These are phyloP conservation scores for Melanerpes formicivorus DNA, from an alignment of 2,113 vertebrate genomes.

Conservation along the genomic window DNA sequence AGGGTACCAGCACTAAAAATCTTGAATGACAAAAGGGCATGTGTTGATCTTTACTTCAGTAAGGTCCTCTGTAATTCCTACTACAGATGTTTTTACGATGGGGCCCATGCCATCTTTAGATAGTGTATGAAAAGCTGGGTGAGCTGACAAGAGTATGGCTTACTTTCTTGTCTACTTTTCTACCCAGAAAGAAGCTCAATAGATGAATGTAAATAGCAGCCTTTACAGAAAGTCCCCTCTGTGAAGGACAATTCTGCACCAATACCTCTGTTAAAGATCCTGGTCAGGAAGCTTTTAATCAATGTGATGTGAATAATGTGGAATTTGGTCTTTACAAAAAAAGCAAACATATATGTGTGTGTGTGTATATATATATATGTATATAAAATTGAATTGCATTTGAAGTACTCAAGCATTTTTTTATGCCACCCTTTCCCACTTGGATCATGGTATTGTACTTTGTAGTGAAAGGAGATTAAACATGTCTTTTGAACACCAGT, in stretches of 20 bases:
- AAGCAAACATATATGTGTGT: neutral
- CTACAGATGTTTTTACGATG: neutral
- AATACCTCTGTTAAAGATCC: neutral
- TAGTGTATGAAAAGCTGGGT: neutral
- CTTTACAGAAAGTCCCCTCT: neutral
- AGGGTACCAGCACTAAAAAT: neutral
- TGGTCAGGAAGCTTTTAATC: slow-evolving; percentile 38
- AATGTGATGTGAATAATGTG: neutral
- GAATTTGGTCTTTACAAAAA: slow-evolving; percentile 4
- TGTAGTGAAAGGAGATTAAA: slow-evolving; percentile 17
- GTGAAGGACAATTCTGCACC: slow-evolving; percentile 20
- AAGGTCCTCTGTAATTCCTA: neutral
- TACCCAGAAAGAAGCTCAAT: neutral
- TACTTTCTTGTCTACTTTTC: neutral
- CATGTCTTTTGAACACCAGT: neutral
- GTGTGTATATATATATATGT: too few species aligned
- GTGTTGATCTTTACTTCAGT: neutral
- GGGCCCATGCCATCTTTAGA: neutral
- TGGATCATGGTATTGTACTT: neutral
- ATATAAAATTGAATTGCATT: neutral
- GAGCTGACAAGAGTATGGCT: neutral
- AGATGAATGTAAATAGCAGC: neutral
- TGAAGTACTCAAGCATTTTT: slow-evolving; percentile 1
- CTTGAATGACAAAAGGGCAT: neutral
- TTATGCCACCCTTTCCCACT: neutral